phyloP scores from a whole-genome alignment of 2,797 vertebrate genomes.

The Carcharodon carcharias region DNA sequence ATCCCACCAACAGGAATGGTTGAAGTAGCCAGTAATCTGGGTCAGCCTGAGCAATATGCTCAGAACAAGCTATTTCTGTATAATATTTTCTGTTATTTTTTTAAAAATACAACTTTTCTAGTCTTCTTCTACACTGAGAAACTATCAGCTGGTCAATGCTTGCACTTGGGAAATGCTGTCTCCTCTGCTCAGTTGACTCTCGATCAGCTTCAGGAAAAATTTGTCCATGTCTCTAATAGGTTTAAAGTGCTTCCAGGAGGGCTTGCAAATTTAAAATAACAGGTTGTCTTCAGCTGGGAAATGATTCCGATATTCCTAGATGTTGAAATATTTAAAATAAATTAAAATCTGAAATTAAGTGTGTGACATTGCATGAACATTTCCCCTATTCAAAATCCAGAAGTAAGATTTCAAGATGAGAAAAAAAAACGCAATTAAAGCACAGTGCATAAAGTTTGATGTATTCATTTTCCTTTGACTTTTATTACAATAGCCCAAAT shows the following conservation, averaged over 20 bases:
- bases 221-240: not conserved
- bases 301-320: not conserved
- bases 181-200: not conserved
- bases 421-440: not conserved
- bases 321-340: not conserved
- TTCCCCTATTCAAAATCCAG: too few species aligned
- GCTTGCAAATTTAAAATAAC: not conserved
- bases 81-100: not conserved
- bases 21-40: not conserved
- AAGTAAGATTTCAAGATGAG: not conserved
- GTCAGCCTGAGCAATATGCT: not conserved
- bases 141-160: not conserved
- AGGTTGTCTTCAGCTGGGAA: not conserved
- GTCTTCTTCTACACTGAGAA: not conserved
- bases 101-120: not conserved
- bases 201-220: not conserved
- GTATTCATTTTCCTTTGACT: not conserved
- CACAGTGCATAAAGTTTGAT: not conserved
- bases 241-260: not conserved
- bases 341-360: not conserved
- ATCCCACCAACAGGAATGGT: not conserved
- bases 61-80: not conserved
- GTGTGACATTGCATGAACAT: not conserved
- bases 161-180: not conserved
- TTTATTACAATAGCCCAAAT: not conserved